Evolutionary conservation across 2,113 vertebrate species (phyloP), one percentile per base, ranked within the genome.

Genomic region (Sarotherodon lohbergeri): DNA sequence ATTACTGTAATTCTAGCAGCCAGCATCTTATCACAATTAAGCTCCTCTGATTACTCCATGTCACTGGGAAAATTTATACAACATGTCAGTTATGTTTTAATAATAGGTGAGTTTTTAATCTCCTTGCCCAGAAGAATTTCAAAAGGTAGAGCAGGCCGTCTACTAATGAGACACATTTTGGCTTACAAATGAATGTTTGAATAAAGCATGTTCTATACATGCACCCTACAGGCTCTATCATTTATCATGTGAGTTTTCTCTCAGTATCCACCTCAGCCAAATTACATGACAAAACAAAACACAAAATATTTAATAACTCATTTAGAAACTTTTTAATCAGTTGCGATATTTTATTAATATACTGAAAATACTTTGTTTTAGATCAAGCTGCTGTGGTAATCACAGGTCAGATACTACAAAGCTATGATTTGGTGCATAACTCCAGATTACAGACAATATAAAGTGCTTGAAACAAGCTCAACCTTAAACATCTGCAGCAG

Each of bases 91-190:
- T 63, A 7, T 63, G 9, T 63, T 63, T 63, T 59, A 63, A 36
- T 36, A 34, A 0, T 12, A 4, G 16, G 17, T 0, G 32, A 0
- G 5, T 36, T 63, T 63, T 63, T 19, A 63, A 63, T 63, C 5
- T 19, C 59, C 0, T 36, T 36, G 61, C 32, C 32, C 32, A 0
- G 59, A 34, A 63, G 17, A 66, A 4, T 34, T 66, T 36, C 0
- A 0, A n/a, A 36, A 66, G 16, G 2, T 19, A 66, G 10, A 66
- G 32, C 59, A 63, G 57, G 5, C 8, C 57, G 0, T 32, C 27
- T 2, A 61, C 57, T 61, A 61, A 32, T 32, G 0, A 61, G 27
- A 61, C 57, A 61, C 57, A 61, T 61, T 32, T 61, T 61, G 57
- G 27, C 27, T 0, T 32, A 61, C 14, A 32, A 61, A 61, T 32